Conservation (phyloP, 2,797 vertebrate genomes). For the Pelodytes ibericus region DNA sequence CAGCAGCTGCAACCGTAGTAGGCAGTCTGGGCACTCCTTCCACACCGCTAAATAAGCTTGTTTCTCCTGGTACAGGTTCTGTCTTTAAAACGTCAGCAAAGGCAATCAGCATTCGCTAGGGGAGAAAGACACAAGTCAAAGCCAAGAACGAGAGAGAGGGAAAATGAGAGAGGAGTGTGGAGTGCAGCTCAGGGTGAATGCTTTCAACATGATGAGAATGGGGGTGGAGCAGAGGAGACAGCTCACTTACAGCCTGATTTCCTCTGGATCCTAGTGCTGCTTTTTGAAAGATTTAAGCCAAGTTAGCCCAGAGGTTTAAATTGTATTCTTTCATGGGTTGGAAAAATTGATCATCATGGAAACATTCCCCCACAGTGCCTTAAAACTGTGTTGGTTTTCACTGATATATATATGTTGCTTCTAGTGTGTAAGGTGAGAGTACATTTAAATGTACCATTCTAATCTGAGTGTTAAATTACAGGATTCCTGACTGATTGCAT, state of each 20-base stretch:
- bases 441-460: too few species aligned
- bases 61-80: neutral
- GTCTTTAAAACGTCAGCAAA: slow-evolving; percentile 27
- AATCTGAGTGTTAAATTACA: too few species aligned
- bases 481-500: too few species aligned
- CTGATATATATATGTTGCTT: too few species aligned
- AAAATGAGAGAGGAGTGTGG: slow-evolving; percentile 11
- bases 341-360: too few species aligned
- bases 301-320: neutral
- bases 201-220: slow-evolving; percentile 35
- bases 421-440: too few species aligned
- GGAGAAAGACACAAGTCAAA: neutral
- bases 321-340: neutral
- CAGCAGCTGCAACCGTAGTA: neutral
- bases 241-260: slow-evolving; percentile 42
- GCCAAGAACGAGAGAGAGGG: neutral
- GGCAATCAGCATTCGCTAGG: slow-evolving; percentile 23
- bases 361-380: too few species aligned
- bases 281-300: neutral
- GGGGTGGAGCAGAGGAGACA: slow-evolving; percentile 26
- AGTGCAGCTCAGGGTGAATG: slow-evolving; percentile 41
- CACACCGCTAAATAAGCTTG: neutral
- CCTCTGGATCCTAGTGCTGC: slow-evolving; percentile 50
- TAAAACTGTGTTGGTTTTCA: too few species aligned
- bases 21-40: slow-evolving; percentile 10